Evolutionary conservation across 2,888 invertebrate species (phyloP), one percentile per base, ranked within the genome.

Genomic region (Agrochola circellaris): DNA sequence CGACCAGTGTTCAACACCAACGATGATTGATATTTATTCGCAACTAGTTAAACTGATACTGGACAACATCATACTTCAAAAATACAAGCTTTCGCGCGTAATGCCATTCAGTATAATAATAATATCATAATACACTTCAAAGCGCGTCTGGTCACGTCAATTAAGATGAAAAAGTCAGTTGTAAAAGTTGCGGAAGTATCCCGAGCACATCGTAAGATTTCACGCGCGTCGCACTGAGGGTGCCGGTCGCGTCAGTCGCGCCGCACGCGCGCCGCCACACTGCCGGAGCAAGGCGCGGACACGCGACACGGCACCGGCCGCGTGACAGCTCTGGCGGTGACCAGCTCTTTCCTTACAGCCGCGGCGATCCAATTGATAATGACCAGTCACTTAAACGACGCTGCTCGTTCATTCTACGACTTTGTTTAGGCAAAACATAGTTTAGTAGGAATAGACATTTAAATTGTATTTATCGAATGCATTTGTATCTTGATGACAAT

Each of bases 261-360:
- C 65, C 81, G 80, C 75, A 68, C 85, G 76, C 86, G 78, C 89
- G 90, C 87, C 80, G 87, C 69, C 78, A 77, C 83, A 89, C 90
- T 89, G 88, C 70, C 86, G 79, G 70, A 54, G 54, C 45, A 64
- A 67, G 64, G 58, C 45, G 61, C 30, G 67, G 60, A 58, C 34
- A 38, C 34, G 34, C 68, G 58, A 17, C 30, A 2, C 51, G 23
- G 34, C 30, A 34, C 54, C 34, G 48, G 30, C 23, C 23, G 67
- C 48, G 8, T 23, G 48, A 30, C 20, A 7, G 11, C n/a, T n/a
- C n/a, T n/a, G n/a, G 45, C 26, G 15, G 30, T 34, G 54, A 34
- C 54, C 23, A 48, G 67, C 67, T 34, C 48, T 20, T 66, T 15
- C 7, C 2, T 45, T 38, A 38, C 38, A 7, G 38, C 34, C 34